Percentiles rank a stretch among this genome's conserved stretches.
These are phyloP conservation scores for Sussaba pulchella DNA, from an alignment of 2,888 invertebrate genomes.

Conservation along the genomic window DNA sequence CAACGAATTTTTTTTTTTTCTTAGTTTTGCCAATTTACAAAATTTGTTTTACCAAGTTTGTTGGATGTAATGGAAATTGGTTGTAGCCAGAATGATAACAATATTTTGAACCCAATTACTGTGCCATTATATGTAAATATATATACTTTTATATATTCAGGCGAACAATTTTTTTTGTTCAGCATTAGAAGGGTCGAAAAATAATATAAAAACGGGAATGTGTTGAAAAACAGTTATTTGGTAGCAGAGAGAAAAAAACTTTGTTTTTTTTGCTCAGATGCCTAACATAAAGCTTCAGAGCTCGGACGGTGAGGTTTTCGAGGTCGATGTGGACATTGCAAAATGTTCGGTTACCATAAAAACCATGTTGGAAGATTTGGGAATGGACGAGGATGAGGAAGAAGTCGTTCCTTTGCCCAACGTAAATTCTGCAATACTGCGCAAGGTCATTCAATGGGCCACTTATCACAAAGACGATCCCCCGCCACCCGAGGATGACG, in stretches of 20 bases:
- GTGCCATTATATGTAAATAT: no score
- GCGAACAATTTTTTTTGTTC: no score
- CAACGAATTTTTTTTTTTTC: conserved; percentile 10
- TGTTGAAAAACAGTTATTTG: no score
- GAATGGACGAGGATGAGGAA: conserved; percentile 96
- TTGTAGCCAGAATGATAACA: no score
- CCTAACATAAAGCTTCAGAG: conserved; percentile 97
- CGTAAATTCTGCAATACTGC: conserved; percentile 98
- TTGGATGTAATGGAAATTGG: no score
- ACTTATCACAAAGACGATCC: conserved; percentile 98
- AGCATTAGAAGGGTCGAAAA: no score
- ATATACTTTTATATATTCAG: no score
- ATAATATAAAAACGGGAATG: neutral
- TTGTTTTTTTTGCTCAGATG: conserved; percentile 87
- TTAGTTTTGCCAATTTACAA: neutral
- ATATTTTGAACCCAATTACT: no score
- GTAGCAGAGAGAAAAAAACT: no score
- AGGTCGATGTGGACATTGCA: conserved; percentile 98
- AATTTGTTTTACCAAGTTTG: no score
- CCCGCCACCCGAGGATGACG: conserved; percentile 97
- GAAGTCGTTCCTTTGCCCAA: conserved; percentile 98
- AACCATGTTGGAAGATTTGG: conserved; percentile 98
- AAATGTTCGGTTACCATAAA: conserved; percentile 99
- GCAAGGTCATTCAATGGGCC: conserved; percentile 97
- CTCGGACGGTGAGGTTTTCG: conserved; percentile 97